A percentile compares a stretch with the other conserved stretches of the same genome.
These are phyloP conservation scores for Hiodon alosoides DNA, from an alignment of 2,113 vertebrate species.

Conservation along the genomic window DNA sequence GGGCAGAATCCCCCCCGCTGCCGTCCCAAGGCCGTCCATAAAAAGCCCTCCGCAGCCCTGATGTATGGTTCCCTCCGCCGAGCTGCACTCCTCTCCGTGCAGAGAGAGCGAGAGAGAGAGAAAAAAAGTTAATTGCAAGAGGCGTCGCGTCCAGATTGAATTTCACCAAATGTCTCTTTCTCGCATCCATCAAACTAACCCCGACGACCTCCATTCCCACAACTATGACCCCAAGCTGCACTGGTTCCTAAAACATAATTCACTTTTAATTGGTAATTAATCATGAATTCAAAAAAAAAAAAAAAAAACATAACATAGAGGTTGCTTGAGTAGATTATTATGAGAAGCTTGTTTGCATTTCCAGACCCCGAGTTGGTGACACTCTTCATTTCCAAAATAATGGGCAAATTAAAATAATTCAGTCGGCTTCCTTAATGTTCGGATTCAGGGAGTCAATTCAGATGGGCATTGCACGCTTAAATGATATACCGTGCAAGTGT, in stretches of 20 bases:
- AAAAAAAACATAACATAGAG: constrained; percentile 1
- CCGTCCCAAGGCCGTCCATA: background rate
- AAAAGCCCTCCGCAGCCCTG: background rate
- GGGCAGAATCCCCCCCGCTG: constrained; percentile 9
- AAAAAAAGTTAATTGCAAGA: background rate
- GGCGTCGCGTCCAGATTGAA: background rate
- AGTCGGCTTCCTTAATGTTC: constrained; percentile 3
- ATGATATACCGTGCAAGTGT: too few relatives aligned
- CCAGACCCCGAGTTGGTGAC: background rate
- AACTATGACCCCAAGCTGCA: background rate
- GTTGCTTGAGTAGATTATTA: constrained; percentile 14
- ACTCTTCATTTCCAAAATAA: background rate
- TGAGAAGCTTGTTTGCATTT: background rate
- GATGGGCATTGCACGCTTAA: background rate
- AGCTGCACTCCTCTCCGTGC: background rate
- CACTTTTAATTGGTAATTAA: constrained; percentile 13
- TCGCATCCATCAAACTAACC: background rate
- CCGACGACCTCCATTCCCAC: background rate
- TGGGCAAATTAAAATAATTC: background rate
- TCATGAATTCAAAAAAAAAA: constrained; percentile 4
- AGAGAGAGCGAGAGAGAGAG: too few relatives aligned
- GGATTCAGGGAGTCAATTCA: constrained; percentile 7
- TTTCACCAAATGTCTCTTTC: background rate
- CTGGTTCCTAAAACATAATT: constrained; percentile 8
- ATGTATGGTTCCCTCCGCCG: background rate